Evolutionary conservation across 1,140 invertebrate genomes (phyloP), one percentile per base, ranked within the genome.

Genomic region (Dinoponera quadriceps): DNA sequence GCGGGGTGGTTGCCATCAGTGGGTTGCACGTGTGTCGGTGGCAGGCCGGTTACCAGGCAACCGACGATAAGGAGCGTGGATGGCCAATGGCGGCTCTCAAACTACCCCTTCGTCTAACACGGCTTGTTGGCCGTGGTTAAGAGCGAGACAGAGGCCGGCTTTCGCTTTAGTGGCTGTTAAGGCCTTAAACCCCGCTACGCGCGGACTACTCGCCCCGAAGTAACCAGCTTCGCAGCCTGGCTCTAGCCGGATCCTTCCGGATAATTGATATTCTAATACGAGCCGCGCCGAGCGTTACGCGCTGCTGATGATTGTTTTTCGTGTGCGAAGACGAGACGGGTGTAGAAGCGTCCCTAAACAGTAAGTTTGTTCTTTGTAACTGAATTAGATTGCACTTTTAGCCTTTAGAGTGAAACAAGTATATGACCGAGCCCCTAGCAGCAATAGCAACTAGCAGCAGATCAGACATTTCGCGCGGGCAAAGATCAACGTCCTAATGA

Each of bases 101-200:
- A 92, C 91, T 89, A 88, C 91, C 91, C 92, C 92, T 92, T 92
- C 91, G 91, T 91, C 92, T 93, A 93, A 93, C 91, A 82, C 92
- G 86, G 92, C 92, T 93, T 93, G 92, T 94, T 93, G 93, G 91
- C 86, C 91, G 88, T 92, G 91, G 90, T 92, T 89, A 89, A 91
- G 91, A 93, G 92, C 85, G 89, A 92, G 92, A 92, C 82, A 91
- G 91, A 92, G 86, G 69, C 90, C 92, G 22, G 91, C 91, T 92
- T 91, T 92, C 90, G 90, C 92, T 93, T 94, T 94, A 94, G 93
- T 94, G 92, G 93, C 93, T 94, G 93, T 94, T 94, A 94, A 93
- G 90, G 92, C 88, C 90, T 93, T 91, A 91, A 91, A 90, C 89
- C 87, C 65, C 63, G 80, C 82, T 62, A 44, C 20, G 62, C 71